Evolutionary conservation across 2,797 vertebrate species (phyloP).

Genomic region (Vultur gryphus): DNA sequence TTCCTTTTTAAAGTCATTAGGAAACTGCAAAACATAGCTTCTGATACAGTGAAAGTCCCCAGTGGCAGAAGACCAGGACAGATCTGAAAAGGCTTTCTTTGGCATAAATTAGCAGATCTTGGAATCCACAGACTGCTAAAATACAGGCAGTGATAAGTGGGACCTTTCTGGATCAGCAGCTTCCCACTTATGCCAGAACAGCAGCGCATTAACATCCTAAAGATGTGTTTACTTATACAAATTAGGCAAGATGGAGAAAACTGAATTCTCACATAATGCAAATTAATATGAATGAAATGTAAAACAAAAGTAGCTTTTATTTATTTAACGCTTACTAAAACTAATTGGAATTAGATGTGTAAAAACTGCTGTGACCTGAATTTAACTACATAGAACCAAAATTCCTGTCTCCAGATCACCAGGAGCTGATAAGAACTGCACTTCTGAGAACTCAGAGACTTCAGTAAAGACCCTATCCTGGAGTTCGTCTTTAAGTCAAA

Average conservation of each 20-base stretch:
- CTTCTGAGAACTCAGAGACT: not conserved
- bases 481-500: not conserved
- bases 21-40: not conserved
- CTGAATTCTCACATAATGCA: not conserved
- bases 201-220: not conserved
- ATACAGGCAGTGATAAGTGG: not conserved
- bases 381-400: not conserved
- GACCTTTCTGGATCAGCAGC: not conserved
- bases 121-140: not conserved
- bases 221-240: not conserved
- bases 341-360: not conserved
- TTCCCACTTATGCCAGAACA: not conserved
- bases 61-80: not conserved
- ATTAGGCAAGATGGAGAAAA: not conserved
- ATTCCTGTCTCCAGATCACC: not conserved
- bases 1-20: constrained; percentile 4
- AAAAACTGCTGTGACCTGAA: not conserved
- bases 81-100: not conserved
- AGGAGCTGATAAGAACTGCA: not conserved
- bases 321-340: not conserved
- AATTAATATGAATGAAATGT: not conserved
- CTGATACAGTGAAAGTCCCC: not conserved
- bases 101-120: not conserved
- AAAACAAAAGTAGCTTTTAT: not conserved
- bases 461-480: not conserved